Conservation (phyloP, 2,888 invertebrate species). For the Cryptus armator region DNA sequence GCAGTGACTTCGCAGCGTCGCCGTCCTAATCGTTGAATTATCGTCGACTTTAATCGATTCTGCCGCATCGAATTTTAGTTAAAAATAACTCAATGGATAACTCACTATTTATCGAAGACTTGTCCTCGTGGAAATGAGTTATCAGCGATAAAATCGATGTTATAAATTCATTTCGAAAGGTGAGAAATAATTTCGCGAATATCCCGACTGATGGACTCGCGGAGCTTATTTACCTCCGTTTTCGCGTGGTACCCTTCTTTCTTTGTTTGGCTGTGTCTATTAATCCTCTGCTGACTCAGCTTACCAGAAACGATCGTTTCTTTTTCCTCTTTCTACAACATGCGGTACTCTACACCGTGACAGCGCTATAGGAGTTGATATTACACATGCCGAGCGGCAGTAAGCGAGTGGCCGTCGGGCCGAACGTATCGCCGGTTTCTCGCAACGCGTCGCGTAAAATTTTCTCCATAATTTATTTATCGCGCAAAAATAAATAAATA, state of each 20-base stretch:
- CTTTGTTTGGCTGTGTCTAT: conserved; percentile 19
- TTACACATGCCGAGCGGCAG: conserved; percentile 62
- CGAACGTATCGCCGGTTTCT: conserved; percentile 57
- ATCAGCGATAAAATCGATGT: not conserved
- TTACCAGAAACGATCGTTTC: conserved; percentile 25
- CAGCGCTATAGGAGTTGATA: conserved; percentile 22
- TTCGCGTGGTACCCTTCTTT: conserved; percentile 2
- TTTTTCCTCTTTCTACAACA: conserved; percentile 7
- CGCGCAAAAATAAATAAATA: conserved; percentile 3
- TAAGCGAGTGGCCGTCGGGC: conserved; percentile 58
- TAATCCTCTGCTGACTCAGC: conserved; percentile 30
- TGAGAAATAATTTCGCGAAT: not conserved
- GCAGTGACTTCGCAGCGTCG: not conserved
- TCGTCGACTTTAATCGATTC: not conserved
- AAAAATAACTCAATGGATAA: not conserved
- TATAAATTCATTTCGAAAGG: not conserved
- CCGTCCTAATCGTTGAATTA: not conserved
- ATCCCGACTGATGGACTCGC: not conserved
- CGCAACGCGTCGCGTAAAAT: not conserved
- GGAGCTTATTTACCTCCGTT: not conserved
- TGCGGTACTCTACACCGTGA: conserved; percentile 25
- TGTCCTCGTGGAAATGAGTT: not conserved
- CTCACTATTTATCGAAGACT: not conserved
- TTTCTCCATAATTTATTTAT: not conserved
- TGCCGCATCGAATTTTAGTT: not conserved